phyloP scores from a whole-genome alignment of 2,888 invertebrate species.

The Eristalinus aeneus region DNA sequence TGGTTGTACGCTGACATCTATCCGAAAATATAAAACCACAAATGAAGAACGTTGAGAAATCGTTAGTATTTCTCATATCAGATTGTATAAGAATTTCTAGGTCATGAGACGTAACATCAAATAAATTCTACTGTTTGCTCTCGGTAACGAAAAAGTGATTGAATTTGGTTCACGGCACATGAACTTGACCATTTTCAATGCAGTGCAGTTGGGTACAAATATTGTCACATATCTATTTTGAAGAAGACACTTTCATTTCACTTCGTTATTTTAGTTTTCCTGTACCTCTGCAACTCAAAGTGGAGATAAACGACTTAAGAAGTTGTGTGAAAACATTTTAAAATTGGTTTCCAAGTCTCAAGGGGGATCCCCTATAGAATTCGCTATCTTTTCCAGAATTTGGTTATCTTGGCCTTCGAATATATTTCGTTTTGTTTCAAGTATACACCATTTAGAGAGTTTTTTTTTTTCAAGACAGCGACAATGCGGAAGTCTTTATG shows the following conservation, averaged over 20 bases:
- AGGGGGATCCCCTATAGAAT: too few species aligned
- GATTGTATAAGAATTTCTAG: background rate
- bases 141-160: background rate
- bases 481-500: background rate
- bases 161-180: too few species aligned
- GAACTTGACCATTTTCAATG: too few species aligned
- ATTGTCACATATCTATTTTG: too few species aligned
- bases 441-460: background rate
- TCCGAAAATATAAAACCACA: background rate
- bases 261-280: too few species aligned
- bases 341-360: too few species aligned
- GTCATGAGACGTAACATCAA: background rate
- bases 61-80: background rate
- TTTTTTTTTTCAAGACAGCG: background rate
- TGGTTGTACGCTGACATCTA: background rate
- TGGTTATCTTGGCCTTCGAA: background rate
- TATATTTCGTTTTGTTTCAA: background rate
- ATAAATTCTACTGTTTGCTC: background rate
- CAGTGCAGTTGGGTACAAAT: too few species aligned
- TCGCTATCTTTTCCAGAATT: too few species aligned
- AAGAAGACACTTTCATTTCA: too few species aligned
- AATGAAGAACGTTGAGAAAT: background rate
- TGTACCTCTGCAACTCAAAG: too few species aligned
- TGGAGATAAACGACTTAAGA: too few species aligned
- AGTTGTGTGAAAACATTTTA: too few species aligned